Evolutionary conservation across 1,140 invertebrate species (phyloP).

Genomic region (Heliconius nattereri): DNA sequence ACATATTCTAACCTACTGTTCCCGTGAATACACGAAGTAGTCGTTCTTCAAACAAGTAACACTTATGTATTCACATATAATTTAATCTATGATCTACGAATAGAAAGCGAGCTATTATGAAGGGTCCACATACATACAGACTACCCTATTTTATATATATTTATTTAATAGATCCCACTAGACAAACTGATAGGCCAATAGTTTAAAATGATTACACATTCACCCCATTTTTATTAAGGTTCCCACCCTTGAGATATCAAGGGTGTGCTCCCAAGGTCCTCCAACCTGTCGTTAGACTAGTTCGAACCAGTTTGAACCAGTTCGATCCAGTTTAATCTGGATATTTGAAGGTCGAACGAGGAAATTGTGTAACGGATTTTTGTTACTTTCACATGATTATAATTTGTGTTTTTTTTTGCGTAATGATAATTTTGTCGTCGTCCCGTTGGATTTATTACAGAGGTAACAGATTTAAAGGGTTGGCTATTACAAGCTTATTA

Average conservation of each 20-base stretch:
- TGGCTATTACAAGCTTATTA: not conserved
- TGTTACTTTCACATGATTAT: constrained; percentile 2
- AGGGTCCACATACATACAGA: not conserved
- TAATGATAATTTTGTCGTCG: no score
- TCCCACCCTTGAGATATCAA: constrained; percentile 6
- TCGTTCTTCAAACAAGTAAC: not conserved
- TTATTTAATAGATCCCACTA: not conserved
- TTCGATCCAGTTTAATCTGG: not conserved
- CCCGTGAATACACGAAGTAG: no score
- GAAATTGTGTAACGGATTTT: constrained; percentile 5
- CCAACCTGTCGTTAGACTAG: not conserved
- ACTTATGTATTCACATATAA: not conserved
- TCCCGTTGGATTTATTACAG: not conserved
- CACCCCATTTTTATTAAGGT: not conserved
- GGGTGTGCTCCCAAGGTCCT: not conserved
- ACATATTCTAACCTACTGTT: no score
- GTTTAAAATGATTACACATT: not conserved
- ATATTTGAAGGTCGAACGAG: constrained; percentile 1
- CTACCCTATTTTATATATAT: constrained; percentile 8
- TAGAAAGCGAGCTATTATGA: not conserved
- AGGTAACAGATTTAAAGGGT: not conserved
- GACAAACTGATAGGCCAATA: constrained; percentile 1
- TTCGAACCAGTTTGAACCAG: not conserved
- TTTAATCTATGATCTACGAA: not conserved
- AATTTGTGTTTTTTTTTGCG: not conserved